phyloP scores from a whole-genome alignment of 2,113 vertebrate species.

The Xenopus tropicalis region DNA sequence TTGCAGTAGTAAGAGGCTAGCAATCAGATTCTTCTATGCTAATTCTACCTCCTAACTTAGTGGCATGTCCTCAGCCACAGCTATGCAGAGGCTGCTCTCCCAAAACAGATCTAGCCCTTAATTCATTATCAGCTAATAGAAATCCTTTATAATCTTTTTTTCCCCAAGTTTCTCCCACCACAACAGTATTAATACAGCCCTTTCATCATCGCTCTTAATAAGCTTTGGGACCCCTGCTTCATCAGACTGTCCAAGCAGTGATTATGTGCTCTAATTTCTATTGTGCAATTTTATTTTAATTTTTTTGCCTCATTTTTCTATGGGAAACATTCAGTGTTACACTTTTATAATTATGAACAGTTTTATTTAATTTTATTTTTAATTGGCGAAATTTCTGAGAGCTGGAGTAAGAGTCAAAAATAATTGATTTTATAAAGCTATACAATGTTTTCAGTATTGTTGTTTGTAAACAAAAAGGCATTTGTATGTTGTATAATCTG shows the following conservation, averaged over 20 bases:
- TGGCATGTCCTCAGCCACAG: too few relatives aligned
- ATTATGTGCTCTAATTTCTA: neutral
- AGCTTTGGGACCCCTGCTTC: neutral
- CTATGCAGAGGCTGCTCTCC: too few relatives aligned
- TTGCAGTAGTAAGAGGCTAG: too few relatives aligned
- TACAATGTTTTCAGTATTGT: conserved; percentile 34
- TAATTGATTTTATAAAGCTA: conserved; percentile 32
- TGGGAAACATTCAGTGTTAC: conserved; percentile 17
- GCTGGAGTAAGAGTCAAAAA: neutral
- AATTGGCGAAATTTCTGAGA: neutral
- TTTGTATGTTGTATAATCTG: conserved; percentile 22
- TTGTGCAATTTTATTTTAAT: neutral
- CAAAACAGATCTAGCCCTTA: too few relatives aligned
- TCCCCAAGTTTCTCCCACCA: too few relatives aligned
- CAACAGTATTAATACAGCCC: neutral
- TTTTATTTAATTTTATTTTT: conserved; percentile 2
- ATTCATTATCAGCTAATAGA: too few relatives aligned
- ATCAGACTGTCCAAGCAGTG: neutral
- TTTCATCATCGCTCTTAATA: too few relatives aligned
- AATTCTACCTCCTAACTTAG: too few relatives aligned
- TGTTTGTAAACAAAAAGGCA: neutral
- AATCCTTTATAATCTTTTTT: too few relatives aligned
- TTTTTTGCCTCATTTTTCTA: conserved; percentile 1
- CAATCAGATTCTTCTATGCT: too few relatives aligned
- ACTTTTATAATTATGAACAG: conserved; percentile 11